Evolutionary conservation across 2,797 vertebrate genomes (phyloP).

Genomic region (Pagetopsis macropterus): DNA sequence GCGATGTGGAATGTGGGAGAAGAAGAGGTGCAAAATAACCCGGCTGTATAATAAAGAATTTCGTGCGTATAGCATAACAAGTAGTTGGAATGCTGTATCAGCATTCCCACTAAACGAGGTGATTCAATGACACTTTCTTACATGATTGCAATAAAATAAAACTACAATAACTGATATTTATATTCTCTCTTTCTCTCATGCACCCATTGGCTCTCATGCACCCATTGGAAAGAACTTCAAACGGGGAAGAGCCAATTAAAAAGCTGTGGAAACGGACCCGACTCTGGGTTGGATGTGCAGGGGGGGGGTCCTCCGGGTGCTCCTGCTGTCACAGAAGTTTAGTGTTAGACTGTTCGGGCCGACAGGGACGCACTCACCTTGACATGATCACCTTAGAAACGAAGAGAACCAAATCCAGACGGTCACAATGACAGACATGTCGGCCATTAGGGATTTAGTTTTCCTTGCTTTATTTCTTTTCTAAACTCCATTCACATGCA

Average conservation of each 20-base stretch:
- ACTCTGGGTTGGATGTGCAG: slow-evolving; percentile 25
- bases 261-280: background rate
- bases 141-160: background rate
- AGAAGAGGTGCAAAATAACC: no score
- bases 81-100: no score
- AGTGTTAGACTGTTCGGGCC: slow-evolving; percentile 50
- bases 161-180: background rate
- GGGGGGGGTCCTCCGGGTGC: slow-evolving; percentile 49
- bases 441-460: slow-evolving; percentile 25
- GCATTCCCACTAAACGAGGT: background rate
- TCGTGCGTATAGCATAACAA: no score
- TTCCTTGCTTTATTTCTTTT: background rate
- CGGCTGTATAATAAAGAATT: no score
- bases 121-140: background rate
- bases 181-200: slow-evolving; percentile 2
- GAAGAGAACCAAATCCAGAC: slow-evolving; percentile 47
- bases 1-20: no score
- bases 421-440: slow-evolving; percentile 42
- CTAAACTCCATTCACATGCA: background rate
- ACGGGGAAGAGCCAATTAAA: slow-evolving; percentile 6
- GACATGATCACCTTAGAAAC: slow-evolving; percentile 64
- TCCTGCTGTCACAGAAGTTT: slow-evolving; percentile 67
- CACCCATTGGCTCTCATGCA: slow-evolving; percentile 3
- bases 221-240: slow-evolving; percentile 5
- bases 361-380: slow-evolving; percentile 63